These are phyloP conservation scores for Clarias fuscus DNA, from an alignment of 2,797 vertebrate species.

Conservation along the genomic window DNA sequence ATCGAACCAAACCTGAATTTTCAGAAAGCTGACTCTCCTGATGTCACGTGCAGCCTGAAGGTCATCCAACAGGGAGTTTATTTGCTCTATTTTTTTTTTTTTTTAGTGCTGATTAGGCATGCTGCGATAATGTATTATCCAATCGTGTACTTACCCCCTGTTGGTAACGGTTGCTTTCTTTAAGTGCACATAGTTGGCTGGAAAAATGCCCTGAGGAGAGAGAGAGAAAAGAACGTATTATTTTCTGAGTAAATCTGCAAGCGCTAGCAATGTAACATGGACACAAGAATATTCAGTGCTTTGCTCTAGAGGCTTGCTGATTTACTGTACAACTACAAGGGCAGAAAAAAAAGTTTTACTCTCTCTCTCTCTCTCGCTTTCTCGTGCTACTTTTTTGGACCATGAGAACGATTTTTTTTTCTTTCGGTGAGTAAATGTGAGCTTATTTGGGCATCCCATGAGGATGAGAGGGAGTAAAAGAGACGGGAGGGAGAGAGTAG, in stretches of 20 bases:
- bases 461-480: constrained; percentile 2
- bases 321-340: constrained; percentile 25
- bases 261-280: constrained; percentile 2
- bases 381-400: neutral
- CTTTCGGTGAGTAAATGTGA: constrained; percentile 18
- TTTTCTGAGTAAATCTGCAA: constrained; percentile 6
- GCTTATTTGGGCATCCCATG: constrained; percentile 27
- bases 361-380: neutral
- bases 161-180: constrained; percentile 77
- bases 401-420: constrained; percentile 1
- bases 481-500: neutral
- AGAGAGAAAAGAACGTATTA: neutral
- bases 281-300: neutral
- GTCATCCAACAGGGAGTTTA: constrained; percentile 20
- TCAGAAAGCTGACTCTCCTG: neutral
- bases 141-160: constrained; percentile 68
- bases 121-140: constrained; percentile 25
- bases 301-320: constrained; percentile 17
- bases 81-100: constrained; percentile 1
- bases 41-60: neutral
- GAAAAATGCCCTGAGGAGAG: constrained; percentile 72
- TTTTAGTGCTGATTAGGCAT: constrained; percentile 10
- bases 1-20: neutral
- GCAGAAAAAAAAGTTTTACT: neutral
- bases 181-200: constrained; percentile 73